Evolutionary conservation across 2,888 invertebrate species (phyloP).

Genomic region (Drosophila testacea): DNA sequence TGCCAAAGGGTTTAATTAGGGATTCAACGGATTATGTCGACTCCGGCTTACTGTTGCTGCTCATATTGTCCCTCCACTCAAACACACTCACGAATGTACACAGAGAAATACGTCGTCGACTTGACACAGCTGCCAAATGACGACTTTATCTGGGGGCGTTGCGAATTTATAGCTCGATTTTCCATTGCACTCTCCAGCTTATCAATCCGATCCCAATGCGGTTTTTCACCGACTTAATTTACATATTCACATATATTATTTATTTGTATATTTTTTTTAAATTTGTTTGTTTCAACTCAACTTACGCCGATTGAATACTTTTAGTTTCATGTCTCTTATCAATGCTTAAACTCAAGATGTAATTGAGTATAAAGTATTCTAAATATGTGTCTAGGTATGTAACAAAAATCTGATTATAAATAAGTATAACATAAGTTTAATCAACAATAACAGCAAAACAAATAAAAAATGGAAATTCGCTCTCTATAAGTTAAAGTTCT

Average conservation of each 20-base stretch:
- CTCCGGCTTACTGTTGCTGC: slow-evolving; percentile 43
- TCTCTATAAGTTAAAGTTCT: too few relatives aligned
- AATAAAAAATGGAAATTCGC: too few relatives aligned
- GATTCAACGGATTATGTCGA: slow-evolving; percentile 25
- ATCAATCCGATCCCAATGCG: slow-evolving; percentile 29
- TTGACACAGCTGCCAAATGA: slow-evolving; percentile 29
- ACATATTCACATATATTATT: not conserved
- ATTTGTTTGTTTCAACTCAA: slow-evolving; percentile 15
- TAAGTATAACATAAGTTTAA: too few relatives aligned
- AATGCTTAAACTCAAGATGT: not conserved
- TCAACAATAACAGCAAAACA: too few relatives aligned
- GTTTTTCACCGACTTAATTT: slow-evolving; percentile 12
- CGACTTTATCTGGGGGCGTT: not conserved
- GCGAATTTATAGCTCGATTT: slow-evolving; percentile 47
- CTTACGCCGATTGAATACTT: not conserved
- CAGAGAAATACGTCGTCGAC: not conserved
- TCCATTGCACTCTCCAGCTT: slow-evolving; percentile 25
- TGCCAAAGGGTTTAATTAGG: slow-evolving; percentile 44
- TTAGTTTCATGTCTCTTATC: not conserved
- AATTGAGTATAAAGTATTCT: not conserved
- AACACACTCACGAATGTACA: not conserved
- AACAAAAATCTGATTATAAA: not conserved
- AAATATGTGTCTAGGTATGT: not conserved
- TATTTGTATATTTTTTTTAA: not conserved
- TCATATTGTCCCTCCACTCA: slow-evolving; percentile 19